A percentile compares a stretch with the other conserved stretches of the same genome.
These are phyloP conservation scores for Malurus elegans DNA, from an alignment of 2,113 vertebrate genomes.

Conservation along the genomic window DNA sequence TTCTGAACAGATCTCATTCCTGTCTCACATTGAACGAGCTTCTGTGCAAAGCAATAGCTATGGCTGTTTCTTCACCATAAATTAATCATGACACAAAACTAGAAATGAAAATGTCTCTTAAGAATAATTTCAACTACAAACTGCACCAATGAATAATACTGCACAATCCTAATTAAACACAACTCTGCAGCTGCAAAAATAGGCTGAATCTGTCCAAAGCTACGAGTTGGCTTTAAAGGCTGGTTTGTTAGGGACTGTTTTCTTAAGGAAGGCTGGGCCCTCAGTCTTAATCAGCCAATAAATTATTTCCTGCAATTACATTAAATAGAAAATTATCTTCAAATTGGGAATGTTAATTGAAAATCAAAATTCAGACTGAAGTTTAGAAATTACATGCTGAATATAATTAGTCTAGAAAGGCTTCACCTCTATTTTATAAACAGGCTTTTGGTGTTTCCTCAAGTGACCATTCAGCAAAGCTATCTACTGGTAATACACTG, in stretches of 20 bases:
- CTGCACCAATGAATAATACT: conserved; percentile 80
- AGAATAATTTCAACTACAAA: conserved; percentile 78
- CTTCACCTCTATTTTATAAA: conserved; percentile 80
- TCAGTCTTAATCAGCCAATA: conserved; percentile 94
- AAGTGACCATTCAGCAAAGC: conserved; percentile 74
- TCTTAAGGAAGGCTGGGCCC: conserved; percentile 83
- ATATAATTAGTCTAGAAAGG: conserved; percentile 78
- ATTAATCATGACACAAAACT: conserved; percentile 78
- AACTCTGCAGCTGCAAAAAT: conserved; percentile 90
- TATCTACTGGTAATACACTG: conserved; percentile 70
- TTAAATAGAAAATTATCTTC: conserved; percentile 90
- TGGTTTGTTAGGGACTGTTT: conserved; percentile 79
- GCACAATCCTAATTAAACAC: conserved; percentile 81
- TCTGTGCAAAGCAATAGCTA: conserved; percentile 64
- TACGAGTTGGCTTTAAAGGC: conserved; percentile 73
- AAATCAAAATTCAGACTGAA: conserved; percentile 93
- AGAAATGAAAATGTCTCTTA: conserved; percentile 77
- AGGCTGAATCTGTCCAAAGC: conserved; percentile 81
- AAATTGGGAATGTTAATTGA: conserved; percentile 92
- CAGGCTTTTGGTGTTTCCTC: conserved; percentile 75
- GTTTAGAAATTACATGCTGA: conserved; percentile 83
- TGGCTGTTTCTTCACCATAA: conserved; percentile 71
- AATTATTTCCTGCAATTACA: conserved; percentile 96
- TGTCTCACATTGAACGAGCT: conserved; percentile 51
- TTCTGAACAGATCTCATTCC: conserved; percentile 48